A percentile compares a stretch with the other conserved stretches of the same genome.
Evolutionary conservation across 2,797 vertebrate genomes (phyloP).

Genomic region (Distichodus sexfasciatus): DNA sequence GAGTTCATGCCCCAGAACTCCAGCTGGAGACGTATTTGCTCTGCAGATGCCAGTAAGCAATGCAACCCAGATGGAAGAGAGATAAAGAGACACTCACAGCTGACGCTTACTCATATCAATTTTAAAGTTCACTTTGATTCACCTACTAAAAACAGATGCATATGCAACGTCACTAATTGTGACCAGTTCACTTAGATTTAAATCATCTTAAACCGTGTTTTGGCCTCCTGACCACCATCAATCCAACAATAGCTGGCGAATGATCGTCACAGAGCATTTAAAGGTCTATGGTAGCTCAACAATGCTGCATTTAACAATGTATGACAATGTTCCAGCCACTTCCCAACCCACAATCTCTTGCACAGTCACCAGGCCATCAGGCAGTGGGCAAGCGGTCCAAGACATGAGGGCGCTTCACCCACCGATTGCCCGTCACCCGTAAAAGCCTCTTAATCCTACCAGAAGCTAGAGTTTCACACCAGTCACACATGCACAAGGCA

Average conservation of each 20-base stretch:
- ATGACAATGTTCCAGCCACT: no score
- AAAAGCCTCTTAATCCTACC: slow-evolving; percentile 73
- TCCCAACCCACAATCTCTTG: not conserved
- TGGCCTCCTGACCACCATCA: no score
- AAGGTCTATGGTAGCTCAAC: no score
- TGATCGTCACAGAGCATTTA: no score
- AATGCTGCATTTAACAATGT: no score
- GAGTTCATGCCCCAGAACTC: not conserved
- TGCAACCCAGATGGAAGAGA: not conserved
- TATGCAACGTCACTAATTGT: no score
- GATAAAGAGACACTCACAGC: not conserved
- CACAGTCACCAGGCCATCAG: slow-evolving; percentile 30
- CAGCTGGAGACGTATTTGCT: not conserved
- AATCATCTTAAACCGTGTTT: no score
- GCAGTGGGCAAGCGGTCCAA: slow-evolving; percentile 57
- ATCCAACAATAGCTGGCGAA: no score
- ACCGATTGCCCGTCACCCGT: slow-evolving; percentile 63
- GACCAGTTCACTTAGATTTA: no score
- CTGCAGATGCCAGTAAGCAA: slow-evolving; percentile 8
- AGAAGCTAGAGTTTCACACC: slow-evolving; percentile 68
- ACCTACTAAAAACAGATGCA: no score
- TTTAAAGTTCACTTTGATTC: not conserved
- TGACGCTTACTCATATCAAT: slow-evolving; percentile 26
- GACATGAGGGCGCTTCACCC: slow-evolving; percentile 56
- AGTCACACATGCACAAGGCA: slow-evolving; percentile 72